Conservation (phyloP, 2,888 invertebrate genomes). For the Physocephala rufipes region DNA sequence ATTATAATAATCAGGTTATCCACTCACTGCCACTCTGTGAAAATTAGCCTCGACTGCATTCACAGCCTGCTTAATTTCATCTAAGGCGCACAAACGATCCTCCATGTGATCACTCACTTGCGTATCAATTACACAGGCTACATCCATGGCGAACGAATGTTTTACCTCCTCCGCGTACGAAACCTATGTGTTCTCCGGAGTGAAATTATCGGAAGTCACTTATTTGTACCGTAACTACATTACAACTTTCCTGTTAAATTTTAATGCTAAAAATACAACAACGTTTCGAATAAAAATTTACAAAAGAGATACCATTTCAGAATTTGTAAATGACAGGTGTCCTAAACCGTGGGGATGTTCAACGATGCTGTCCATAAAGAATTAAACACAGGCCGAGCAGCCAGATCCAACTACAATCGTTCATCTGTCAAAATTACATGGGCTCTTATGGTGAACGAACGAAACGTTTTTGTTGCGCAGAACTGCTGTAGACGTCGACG, state of each 20-base stretch:
- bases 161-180: neutral
- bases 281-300: neutral
- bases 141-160: constrained; percentile 73
- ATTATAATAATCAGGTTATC: neutral
- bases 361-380: no score
- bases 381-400: no score
- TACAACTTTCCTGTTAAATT: constrained; percentile 24
- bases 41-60: constrained; percentile 81
- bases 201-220: constrained; percentile 25
- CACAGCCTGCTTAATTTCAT: constrained; percentile 85
- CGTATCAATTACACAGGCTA: constrained; percentile 85
- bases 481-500: no score
- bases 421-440: no score
- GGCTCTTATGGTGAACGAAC: no score
- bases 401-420: no score
- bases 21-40: constrained; percentile 80
- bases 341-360: no score
- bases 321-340: no score
- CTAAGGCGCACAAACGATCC: constrained; percentile 82
- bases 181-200: constrained; percentile 10
- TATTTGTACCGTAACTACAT: constrained; percentile 32
- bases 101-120: constrained; percentile 76
- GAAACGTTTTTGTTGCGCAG: no score
- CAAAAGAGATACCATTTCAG: no score
- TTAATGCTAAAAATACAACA: constrained; percentile 35